These are phyloP conservation scores for Piscicola geometra DNA, from an alignment of 2,888 invertebrate species.

Conservation along the genomic window DNA sequence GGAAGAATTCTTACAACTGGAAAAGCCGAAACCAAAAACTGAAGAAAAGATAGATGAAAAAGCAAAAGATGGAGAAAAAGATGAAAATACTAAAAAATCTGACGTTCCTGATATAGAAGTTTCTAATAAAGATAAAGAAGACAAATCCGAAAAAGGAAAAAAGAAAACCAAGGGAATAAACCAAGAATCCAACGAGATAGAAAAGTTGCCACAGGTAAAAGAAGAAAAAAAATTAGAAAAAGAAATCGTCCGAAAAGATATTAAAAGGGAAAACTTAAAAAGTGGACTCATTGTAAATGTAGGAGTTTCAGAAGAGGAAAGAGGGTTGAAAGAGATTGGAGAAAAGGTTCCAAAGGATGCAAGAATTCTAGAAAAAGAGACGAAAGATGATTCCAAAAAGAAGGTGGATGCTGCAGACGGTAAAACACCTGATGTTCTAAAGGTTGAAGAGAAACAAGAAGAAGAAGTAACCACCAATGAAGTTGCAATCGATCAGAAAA, in stretches of 20 bases:
- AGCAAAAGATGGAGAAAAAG: background rate
- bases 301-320: background rate
- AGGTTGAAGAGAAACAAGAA: no score
- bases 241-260: background rate
- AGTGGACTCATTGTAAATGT: no score
- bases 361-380: no score
- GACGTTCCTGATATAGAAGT: background rate
- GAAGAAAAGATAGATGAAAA: conserved; percentile 23
- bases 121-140: background rate
- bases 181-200: background rate
- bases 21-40: background rate
- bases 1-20: conserved; percentile 24
- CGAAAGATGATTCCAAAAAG: no score
- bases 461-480: no score
- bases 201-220: background rate
- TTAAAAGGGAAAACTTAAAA: background rate
- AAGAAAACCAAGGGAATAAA: background rate
- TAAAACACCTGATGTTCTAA: no score
- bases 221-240: background rate
- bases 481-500: no score
- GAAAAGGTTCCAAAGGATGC: conserved; percentile 6
- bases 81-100: background rate
- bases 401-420: no score
- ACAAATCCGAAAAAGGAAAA: conserved; percentile 4
- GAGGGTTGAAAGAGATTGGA: background rate